Percentiles rank a stretch among this genome's conserved stretches.
phyloP scores from a whole-genome alignment of 2,888 invertebrate species.

The Ichneumoninae sp. region DNA sequence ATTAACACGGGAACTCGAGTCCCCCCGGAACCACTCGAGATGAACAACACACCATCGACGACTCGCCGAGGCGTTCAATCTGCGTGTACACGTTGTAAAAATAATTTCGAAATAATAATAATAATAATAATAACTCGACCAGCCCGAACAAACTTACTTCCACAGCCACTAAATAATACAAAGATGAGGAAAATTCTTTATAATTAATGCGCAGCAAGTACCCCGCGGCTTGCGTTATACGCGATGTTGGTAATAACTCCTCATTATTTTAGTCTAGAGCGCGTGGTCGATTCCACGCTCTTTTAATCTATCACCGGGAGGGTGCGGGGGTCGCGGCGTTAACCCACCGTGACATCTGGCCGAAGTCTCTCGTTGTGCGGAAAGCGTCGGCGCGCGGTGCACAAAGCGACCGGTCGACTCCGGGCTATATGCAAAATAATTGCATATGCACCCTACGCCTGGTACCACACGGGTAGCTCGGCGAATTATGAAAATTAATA shows the following conservation, averaged over 20 bases:
- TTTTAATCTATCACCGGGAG: slow-evolving; percentile 55
- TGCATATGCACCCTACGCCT: slow-evolving; percentile 9
- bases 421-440: slow-evolving; percentile 35
- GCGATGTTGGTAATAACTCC: slow-evolving; percentile 41
- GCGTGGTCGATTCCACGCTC: slow-evolving; percentile 36
- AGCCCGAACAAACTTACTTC: slow-evolving; percentile 8
- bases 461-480: slow-evolving; percentile 20
- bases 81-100: neutral
- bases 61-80: slow-evolving; percentile 17
- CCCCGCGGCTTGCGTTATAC: slow-evolving; percentile 14
- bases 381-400: slow-evolving; percentile 43
- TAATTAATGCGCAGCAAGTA: slow-evolving; percentile 51
- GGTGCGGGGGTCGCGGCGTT: slow-evolving; percentile 31
- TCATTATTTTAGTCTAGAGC: slow-evolving; percentile 55
- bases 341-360: slow-evolving; percentile 64
- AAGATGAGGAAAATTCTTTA: slow-evolving; percentile 47
- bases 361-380: slow-evolving; percentile 53
- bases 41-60: slow-evolving; percentile 45
- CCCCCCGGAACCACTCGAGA: slow-evolving; percentile 21
- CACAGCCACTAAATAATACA: slow-evolving; percentile 20
- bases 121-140: neutral
- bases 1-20: slow-evolving; percentile 60
- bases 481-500: slow-evolving; percentile 21
- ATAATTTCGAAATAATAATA: slow-evolving; percentile 12
- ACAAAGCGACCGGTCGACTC: slow-evolving; percentile 48